phyloP scores from a whole-genome alignment of 2,888 invertebrate genomes.

The Drosophila helvetica region DNA sequence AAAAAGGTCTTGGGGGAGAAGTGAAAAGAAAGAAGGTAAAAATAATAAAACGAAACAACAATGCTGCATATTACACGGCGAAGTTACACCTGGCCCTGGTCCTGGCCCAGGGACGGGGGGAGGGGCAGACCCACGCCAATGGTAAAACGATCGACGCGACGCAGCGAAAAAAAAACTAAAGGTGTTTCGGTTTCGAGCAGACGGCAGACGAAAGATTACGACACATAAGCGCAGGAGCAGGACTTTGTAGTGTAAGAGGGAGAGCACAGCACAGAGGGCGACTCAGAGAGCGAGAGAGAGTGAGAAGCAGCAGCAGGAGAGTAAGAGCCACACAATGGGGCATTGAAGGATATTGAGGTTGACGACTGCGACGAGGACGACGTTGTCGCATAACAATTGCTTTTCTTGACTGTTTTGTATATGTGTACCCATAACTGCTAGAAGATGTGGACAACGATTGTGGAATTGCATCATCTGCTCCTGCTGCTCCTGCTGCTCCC shows the following conservation, averaged over 20 bases:
- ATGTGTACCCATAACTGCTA: constrained; percentile 14
- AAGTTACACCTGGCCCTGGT: constrained; percentile 67
- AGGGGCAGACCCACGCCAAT: constrained; percentile 60
- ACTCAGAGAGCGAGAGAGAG: neutral
- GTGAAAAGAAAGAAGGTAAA: constrained; percentile 30
- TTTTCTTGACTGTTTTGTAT: constrained; percentile 39
- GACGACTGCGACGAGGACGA: constrained; percentile 18
- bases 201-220: constrained; percentile 51
- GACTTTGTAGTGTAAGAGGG: constrained; percentile 25
- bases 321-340: constrained; percentile 32
- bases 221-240: constrained; percentile 53
- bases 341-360: constrained; percentile 37
- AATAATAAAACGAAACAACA: constrained; percentile 46
- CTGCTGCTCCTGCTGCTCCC: constrained; percentile 33
- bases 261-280: constrained; percentile 5
- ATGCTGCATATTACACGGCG: constrained; percentile 41
- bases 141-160: constrained; percentile 29
- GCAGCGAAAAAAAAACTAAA: constrained; percentile 48
- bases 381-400: constrained; percentile 47
- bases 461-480: constrained; percentile 48
- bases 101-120: neutral
- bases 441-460: constrained; percentile 8
- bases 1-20: constrained; percentile 50
- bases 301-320: neutral
- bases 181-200: constrained; percentile 72